These are phyloP conservation scores for Esox lucius DNA, from an alignment of 2,797 vertebrate species.

Conservation along the genomic window DNA sequence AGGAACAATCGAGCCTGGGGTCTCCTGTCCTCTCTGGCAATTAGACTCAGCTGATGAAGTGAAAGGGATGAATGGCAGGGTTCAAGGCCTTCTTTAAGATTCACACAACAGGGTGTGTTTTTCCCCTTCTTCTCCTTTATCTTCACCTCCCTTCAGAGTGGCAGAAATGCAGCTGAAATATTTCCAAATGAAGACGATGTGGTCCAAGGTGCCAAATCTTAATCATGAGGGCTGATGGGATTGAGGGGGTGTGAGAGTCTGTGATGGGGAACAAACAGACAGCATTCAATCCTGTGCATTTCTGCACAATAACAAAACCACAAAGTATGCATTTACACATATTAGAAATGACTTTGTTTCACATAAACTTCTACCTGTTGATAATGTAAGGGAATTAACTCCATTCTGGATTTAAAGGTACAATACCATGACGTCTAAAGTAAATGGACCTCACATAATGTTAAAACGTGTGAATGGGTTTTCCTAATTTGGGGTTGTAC, in stretches of 20 bases:
- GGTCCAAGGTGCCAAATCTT: conserved; percentile 74
- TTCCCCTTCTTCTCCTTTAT: conserved; percentile 76
- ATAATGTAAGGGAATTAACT: conserved; percentile 33
- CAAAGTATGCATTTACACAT: conserved; percentile 40
- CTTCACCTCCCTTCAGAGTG: conserved; percentile 78
- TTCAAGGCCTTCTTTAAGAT: conserved; percentile 97
- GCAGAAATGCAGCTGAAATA: conserved; percentile 92
- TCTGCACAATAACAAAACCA: conserved; percentile 45
- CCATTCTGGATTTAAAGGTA: conserved; percentile 15
- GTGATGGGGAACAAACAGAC: conserved; percentile 56
- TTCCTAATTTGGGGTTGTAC: conserved; percentile 29
- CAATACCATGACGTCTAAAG: conserved; percentile 27
- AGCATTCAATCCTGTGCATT: conserved; percentile 42
- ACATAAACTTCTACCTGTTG: conserved; percentile 36
- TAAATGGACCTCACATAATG: conserved; percentile 55
- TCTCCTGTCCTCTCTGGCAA: conserved; percentile 99
- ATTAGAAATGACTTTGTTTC: conserved; percentile 32
- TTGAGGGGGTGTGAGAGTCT: conserved; percentile 65
- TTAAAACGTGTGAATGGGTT: conserved; percentile 35
- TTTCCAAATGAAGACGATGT: conserved; percentile 95
- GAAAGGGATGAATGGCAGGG: conserved; percentile 99
- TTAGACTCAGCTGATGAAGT: conserved; percentile 99
- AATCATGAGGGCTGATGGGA: conserved; percentile 69
- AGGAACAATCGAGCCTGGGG: conserved; percentile 97
- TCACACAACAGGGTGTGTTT: conserved; percentile 97